Evolutionary conservation across 2,888 invertebrate species (phyloP).

Genomic region (Silvanus unidentatus): DNA sequence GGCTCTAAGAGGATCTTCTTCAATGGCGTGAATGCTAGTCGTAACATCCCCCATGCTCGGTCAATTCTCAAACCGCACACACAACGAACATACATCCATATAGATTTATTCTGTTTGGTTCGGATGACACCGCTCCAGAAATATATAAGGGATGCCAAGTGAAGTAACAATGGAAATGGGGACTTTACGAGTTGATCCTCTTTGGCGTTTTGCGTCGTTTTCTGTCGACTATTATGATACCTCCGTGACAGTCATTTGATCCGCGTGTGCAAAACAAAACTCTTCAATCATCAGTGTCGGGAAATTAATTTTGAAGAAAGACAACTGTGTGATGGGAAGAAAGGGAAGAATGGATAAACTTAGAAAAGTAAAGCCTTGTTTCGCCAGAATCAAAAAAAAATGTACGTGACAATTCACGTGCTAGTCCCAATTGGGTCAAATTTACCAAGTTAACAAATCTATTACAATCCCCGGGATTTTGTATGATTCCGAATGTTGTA

Average conservation of each 20-base stretch:
- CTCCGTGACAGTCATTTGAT: constrained; percentile 23
- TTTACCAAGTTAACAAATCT: no score
- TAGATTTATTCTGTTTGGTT: constrained; percentile 24
- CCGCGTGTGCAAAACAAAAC: constrained; percentile 21
- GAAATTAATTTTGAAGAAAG: constrained; percentile 20
- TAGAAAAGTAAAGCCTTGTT: no score
- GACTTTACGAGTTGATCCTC: constrained; percentile 20
- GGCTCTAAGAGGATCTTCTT: constrained; percentile 33
- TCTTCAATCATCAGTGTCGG: constrained; percentile 21
- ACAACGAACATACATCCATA: constrained; percentile 7
- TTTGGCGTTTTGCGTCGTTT: constrained; percentile 14
- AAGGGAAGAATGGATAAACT: no score
- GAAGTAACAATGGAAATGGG: constrained; percentile 29
- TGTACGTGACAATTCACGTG: no score
- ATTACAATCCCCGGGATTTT: no score
- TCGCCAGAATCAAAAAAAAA: no score
- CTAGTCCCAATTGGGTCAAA: no score
- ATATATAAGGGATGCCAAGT: constrained; percentile 8
- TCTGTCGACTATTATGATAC: neutral
- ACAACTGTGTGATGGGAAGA: neutral
- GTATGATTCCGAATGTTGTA: no score
- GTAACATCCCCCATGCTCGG: constrained; percentile 26
- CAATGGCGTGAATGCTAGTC: constrained; percentile 30
- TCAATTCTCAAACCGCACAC: constrained; percentile 26
- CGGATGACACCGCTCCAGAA: constrained; percentile 24